Evolutionary conservation across 2,797 vertebrate genomes (phyloP).

Genomic region (Acanthurus leucopareius): DNA sequence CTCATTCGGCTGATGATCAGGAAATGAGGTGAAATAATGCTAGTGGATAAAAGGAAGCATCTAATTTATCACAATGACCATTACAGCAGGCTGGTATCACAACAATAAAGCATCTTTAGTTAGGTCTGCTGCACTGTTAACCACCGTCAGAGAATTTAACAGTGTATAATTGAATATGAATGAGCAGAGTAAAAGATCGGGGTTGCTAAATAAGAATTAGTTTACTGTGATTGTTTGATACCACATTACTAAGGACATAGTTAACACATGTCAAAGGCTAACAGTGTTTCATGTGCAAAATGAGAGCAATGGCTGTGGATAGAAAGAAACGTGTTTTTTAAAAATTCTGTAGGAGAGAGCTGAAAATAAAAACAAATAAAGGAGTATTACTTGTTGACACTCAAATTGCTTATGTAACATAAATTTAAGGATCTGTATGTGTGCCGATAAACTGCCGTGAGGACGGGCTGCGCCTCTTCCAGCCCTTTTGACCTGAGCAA

Average conservation of each 20-base stretch:
- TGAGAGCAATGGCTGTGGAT: slow-evolving; percentile 80
- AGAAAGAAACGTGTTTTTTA: slow-evolving; percentile 62
- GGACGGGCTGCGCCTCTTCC: slow-evolving; percentile 69
- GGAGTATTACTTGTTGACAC: slow-evolving; percentile 71
- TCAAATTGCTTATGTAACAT: slow-evolving; percentile 71
- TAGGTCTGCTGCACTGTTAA: slow-evolving; percentile 44
- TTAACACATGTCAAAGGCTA: slow-evolving; percentile 68
- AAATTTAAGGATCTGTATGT: slow-evolving; percentile 76
- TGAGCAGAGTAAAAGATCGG: slow-evolving; percentile 1
- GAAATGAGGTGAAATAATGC: slow-evolving; percentile 38
- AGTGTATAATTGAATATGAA: slow-evolving; percentile 60
- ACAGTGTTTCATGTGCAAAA: slow-evolving; percentile 84
- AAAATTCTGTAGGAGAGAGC: slow-evolving; percentile 50
- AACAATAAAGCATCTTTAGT: slow-evolving; percentile 53
- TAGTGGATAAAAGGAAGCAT: slow-evolving; percentile 23
- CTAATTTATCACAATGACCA: slow-evolving; percentile 70
- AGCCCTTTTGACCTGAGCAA: slow-evolving; percentile 87
- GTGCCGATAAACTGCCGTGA: slow-evolving; percentile 78
- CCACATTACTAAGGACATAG: slow-evolving; percentile 64
- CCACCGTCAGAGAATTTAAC: slow-evolving; percentile 47
- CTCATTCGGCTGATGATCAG: slow-evolving; percentile 52
- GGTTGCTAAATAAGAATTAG: slow-evolving; percentile 45
- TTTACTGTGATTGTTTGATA: slow-evolving; percentile 62
- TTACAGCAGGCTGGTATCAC: slow-evolving; percentile 85
- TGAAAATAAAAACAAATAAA: slow-evolving; percentile 66